Percentiles rank a stretch among this genome's conserved stretches.
Evolutionary conservation across 2,797 vertebrate species (phyloP).

Genomic region (Periophthalmus magnuspinnatus): DNA sequence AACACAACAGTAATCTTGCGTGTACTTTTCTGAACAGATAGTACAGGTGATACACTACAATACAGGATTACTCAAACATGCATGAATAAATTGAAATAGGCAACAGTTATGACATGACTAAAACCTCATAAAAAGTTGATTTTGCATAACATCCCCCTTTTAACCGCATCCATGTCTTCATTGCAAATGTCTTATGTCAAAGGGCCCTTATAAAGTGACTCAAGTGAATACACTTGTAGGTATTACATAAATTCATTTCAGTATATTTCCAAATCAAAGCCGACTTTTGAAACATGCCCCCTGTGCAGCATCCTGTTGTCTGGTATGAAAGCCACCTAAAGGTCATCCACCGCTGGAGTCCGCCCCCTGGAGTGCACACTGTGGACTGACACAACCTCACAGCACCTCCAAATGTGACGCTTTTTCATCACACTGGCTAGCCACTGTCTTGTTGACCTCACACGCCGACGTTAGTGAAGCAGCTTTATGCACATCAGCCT

Average conservation of each 20-base stretch:
- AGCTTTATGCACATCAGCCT: neutral
- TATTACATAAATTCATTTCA: constrained; percentile 7
- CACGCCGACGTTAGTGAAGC: neutral
- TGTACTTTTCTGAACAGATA: too few relatives aligned
- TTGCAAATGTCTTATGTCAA: too few relatives aligned
- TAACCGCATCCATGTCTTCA: too few relatives aligned
- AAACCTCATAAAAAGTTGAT: too few relatives aligned
- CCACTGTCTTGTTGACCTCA: neutral
- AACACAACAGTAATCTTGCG: too few relatives aligned
- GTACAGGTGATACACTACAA: too few relatives aligned
- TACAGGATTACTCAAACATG: too few relatives aligned
- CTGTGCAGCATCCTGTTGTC: constrained; percentile 34
- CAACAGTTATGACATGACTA: too few relatives aligned
- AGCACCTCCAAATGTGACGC: constrained; percentile 43
- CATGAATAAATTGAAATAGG: too few relatives aligned
- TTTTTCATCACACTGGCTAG: neutral
- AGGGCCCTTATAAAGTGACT: too few relatives aligned
- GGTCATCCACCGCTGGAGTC: constrained; percentile 48
- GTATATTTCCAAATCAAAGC: constrained; percentile 25
- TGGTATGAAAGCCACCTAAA: constrained; percentile 52
- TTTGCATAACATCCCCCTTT: too few relatives aligned
- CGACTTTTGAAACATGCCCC: constrained; percentile 28
- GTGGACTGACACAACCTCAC: constrained; percentile 26
- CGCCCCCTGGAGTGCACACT: constrained; percentile 5
- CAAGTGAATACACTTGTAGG: too few relatives aligned